Evolutionary conservation across 2,797 vertebrate genomes (phyloP), one percentile per base, ranked within the genome.

Genomic region (Lithobates pipiens): DNA sequence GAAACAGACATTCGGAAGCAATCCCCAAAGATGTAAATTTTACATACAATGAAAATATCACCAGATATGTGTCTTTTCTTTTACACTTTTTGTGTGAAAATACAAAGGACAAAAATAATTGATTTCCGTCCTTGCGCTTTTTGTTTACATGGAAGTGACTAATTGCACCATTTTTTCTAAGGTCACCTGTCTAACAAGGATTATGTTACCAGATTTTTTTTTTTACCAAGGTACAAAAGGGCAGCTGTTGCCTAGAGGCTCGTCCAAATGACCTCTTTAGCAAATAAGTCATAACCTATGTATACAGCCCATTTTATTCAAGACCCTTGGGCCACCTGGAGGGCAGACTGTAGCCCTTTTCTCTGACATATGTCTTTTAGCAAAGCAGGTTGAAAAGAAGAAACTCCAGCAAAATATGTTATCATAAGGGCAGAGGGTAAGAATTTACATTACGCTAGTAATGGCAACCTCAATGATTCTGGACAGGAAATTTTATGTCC

Each of bases 191-290:
- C 92, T 92, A 90, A 89, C 89, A 92, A 87, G 89, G 91, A 93
- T 93, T 87, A 84, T 83, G 71, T 83, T 87, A 84, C 86, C 44
- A 81, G 70, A 89, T 90, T 90, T 82, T 78, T 90, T 82, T 78
- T 36, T 36, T 85, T 86, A 85, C 85, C 88, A 89, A 90, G 90
- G 88, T 86, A 89, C 87, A 91, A 91, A 88, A 90, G 88, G 77
- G 80, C 68, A 91, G 88, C 32, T 86, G 89, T 68, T 85, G 74
- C 89, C 84, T 84, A 69, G 88, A 88, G 90, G 86, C 86, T 88
- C 90, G 85, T 86, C 88, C 86, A 90, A 91, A 94, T 94, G 93
- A 95, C 92, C 92, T 83, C 89, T 92, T 94, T 91, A 92, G 91
- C 89, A 91, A 93, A 94, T 93, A 92, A 90, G 85, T 90, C 82